A percentile compares a stretch with the other conserved stretches of the same genome.
Conservation (phyloP, 2,113 vertebrate genomes). For the Loxodonta africana region DNA sequence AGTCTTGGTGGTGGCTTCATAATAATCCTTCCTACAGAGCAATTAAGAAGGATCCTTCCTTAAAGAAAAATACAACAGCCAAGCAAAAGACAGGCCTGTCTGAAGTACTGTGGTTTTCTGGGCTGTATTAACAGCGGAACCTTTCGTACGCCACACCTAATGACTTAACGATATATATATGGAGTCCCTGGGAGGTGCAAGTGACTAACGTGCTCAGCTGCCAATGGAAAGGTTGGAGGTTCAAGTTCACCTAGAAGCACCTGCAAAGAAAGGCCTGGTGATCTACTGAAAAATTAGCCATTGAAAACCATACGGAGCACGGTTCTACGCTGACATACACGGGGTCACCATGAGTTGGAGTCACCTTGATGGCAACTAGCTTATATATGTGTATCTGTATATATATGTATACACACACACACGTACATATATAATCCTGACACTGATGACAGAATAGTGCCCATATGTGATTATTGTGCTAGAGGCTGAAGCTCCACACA, state of each 20-base stretch:
- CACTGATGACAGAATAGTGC: constrained; percentile 79
- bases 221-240: neutral
- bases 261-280: neutral
- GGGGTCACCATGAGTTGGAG: neutral
- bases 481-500: constrained; percentile 64
- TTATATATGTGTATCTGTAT: too few species aligned
- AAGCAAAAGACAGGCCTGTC: neutral
- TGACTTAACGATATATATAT: constrained; percentile 59
- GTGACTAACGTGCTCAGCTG: neutral
- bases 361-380: neutral
- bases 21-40: neutral
- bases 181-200: neutral
- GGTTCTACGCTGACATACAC: neutral
- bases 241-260: neutral
- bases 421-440: constrained; percentile 64
- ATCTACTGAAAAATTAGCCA: neutral
- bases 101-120: neutral
- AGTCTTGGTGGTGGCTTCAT: neutral
- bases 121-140: constrained; percentile 33
- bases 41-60: neutral
- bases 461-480: constrained; percentile 60
- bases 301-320: neutral
- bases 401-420: neutral
- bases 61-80: neutral
- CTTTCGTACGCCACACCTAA: constrained; percentile 60